These are phyloP conservation scores for Hirtodrosophila trivittata DNA, from an alignment of 2,888 invertebrate genomes.

Conservation along the genomic window DNA sequence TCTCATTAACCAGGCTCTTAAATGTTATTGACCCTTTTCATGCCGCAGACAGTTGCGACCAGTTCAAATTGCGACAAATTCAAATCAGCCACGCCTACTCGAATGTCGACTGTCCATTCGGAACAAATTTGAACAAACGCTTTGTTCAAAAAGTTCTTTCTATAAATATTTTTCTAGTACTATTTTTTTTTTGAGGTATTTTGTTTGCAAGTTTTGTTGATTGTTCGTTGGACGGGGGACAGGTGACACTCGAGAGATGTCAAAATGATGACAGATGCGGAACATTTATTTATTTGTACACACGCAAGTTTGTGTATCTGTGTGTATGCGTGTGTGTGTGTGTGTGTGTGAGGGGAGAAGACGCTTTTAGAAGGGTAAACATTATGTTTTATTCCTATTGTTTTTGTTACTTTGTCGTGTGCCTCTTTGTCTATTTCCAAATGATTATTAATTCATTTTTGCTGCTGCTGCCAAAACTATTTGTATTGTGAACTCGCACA, in stretches of 20 bases:
- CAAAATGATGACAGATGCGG: conserved; percentile 70
- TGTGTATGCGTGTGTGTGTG: conserved; percentile 3
- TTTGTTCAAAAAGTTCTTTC: neutral
- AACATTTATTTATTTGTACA: conserved; percentile 60
- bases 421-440: conserved; percentile 64
- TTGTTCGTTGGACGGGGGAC: conserved; percentile 38
- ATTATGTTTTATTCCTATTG: conserved; percentile 25
- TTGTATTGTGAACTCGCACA: conserved; percentile 16
- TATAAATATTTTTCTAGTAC: neutral
- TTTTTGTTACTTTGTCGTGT: conserved; percentile 63
- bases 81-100: too few species aligned
- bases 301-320: conserved; percentile 7
- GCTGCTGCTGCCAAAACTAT: conserved; percentile 61
- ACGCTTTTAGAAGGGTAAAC: conserved; percentile 7
- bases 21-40: too few species aligned
- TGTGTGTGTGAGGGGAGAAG: neutral
- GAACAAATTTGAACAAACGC: too few species aligned
- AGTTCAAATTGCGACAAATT: too few species aligned
- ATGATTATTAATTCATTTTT: conserved; percentile 71
- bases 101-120: too few species aligned
- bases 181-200: conserved; percentile 32
- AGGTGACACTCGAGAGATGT: conserved; percentile 50
- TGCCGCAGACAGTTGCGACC: too few species aligned
- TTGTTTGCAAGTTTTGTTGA: conserved; percentile 27
- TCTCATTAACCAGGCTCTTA: too few species aligned